These are phyloP conservation scores for Blennius ocellaris DNA, from an alignment of 2,113 vertebrate species.

Conservation along the genomic window DNA sequence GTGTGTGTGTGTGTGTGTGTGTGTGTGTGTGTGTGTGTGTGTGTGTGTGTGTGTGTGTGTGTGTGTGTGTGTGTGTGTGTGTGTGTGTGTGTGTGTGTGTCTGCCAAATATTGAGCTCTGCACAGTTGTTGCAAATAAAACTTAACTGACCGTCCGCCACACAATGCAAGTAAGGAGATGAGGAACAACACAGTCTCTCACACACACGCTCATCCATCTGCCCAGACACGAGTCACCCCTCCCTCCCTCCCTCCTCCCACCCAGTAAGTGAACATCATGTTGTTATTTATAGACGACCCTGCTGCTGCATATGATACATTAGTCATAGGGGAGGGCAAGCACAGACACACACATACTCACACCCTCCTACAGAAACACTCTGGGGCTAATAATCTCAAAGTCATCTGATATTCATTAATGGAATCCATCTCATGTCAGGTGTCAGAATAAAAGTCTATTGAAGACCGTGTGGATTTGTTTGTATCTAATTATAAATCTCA, in stretches of 20 bases:
- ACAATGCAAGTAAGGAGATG: conserved; percentile 6
- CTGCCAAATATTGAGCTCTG: conserved; percentile 21
- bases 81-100: background rate
- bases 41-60: conserved; percentile 20
- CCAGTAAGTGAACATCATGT: conserved; percentile 65
- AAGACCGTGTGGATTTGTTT: conserved; percentile 24
- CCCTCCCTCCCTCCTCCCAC: background rate
- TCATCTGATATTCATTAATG: conserved; percentile 45
- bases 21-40: conserved; percentile 1
- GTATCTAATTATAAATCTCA: conserved; percentile 9
- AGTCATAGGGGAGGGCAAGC: conserved; percentile 56
- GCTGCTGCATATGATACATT: conserved; percentile 59
- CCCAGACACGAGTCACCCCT: conserved; percentile 56
- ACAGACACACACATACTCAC: conserved; percentile 31
- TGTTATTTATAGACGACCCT: conserved; percentile 79
- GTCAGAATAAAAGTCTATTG: conserved; percentile 32
- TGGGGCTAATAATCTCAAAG: conserved; percentile 56
- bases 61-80: background rate
- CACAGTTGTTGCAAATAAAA: conserved; percentile 34
- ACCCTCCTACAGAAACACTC: conserved; percentile 19
- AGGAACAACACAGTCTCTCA: conserved; percentile 15
- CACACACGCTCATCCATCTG: conserved; percentile 52
- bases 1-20: background rate
- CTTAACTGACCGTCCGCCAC: conserved; percentile 4
- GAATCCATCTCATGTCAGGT: conserved; percentile 44